Evolutionary conservation across 2,888 invertebrate species (phyloP), one percentile per base, ranked within the genome.

Genomic region (Frankliniella intonsa): DNA sequence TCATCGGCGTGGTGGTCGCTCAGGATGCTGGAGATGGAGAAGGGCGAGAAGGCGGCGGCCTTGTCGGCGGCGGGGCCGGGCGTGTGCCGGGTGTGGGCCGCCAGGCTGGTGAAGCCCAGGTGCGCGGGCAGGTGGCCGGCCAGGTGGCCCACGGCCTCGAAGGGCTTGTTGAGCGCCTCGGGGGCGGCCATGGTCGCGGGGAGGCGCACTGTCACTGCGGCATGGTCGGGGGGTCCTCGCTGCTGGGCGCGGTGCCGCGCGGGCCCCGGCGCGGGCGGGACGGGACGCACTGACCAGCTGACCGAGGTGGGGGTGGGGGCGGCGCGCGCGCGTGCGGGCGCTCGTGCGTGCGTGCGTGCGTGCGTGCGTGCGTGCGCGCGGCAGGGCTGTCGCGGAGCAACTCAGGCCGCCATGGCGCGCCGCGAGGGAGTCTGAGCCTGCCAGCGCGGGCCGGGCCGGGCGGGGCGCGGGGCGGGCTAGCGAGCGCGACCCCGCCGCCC

Each of bases 1-100:
- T 12, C 69, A 11, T 76, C 69, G 69, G 69, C 69, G 69, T 22
- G 22, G 69, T 22, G 25, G 22, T 25, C 22, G 22, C 69, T 25
- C 69, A 76, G 69, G 69, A 76, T 76, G 69, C 69, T 76, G 25
- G 69, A 76, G 69, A 76, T 76, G 69, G 69, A 76, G 69, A 76
- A 76, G 25, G 69, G 69, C 11, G 69, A 76, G 69, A 76, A 76
- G 69, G 69, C 69, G 25, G 69, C 69, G 25, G 69, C 25, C 62
- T 76, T 76, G 25, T 76, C 69, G 69, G 69, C 69, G 9, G 25
- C 22, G 25, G 69, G 69, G 38, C 38, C 38, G 38, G 38, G 38
- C 38, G 17, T 11, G 14, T 11, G 55, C 55, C 55, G 55, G 14
- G 17, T 11, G 55, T 5, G 55, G 17, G 55, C 55, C 55, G 55